Evolutionary conservation across 2,888 invertebrate species (phyloP), one percentile per base, ranked within the genome.

Genomic region (Athetis lepigone): DNA sequence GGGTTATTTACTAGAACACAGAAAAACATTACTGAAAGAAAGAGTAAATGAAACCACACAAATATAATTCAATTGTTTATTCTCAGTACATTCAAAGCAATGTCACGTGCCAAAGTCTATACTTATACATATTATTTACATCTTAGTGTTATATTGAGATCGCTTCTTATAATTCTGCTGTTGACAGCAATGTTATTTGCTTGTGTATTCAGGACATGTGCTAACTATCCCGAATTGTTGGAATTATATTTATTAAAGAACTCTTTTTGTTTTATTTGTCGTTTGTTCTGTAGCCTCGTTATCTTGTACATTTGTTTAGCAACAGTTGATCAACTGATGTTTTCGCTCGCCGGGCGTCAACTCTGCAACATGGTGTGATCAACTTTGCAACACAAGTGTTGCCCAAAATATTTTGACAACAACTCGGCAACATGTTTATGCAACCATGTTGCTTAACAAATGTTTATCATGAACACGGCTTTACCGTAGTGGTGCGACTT

Each of bases 81-180:
- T 92, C 76, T 92, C 92, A 91, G 93, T 94, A 94, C 94, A 94
- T 91, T 90, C 88, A 94, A 94, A 94, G 94, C 94, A 88, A 90
- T 87, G 79, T 86, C 77, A 77, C 82, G 89, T 90, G 89, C 85
- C 85, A 84, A 90, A 91, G 82, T 82, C 86, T 90, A 91, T 90
- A 88, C 90, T 75, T 91, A 91, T 88, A 91, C 70, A 79, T 86
- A 82, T 74, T 82, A 84, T 82, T 54, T 79, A 80, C 86, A 88
- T 75, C 81, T 80, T 80, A 82, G 46, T 76, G 66, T 73, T 64
- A 82, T 65, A 81, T 75, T 77, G 69, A 76, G 70, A 80, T 65
- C 65, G 55, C 47, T 75, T 16, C 39, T 52, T 65, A 47, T 52
- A 65, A 63, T 70, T 77, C 66, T 64, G 61, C 59, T 16, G 55